Conservation (phyloP, 2,113 vertebrate genomes). For the Laterallus jamaicensis region DNA sequence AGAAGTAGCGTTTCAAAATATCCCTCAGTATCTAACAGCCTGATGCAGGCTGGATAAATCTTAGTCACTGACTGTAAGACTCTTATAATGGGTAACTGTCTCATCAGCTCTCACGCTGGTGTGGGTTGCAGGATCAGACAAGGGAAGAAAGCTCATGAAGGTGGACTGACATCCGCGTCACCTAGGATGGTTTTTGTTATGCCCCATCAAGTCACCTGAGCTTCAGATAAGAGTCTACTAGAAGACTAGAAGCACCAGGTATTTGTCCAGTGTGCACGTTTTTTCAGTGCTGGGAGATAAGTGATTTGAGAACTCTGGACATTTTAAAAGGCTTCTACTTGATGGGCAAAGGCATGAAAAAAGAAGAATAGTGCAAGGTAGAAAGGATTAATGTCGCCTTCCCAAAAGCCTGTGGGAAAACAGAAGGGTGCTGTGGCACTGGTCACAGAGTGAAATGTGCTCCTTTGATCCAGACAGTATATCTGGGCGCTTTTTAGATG, state of each 20-base stretch:
- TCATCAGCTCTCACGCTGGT: not conserved
- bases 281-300: not conserved
- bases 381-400: not conserved
- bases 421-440: not conserved
- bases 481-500: not conserved
- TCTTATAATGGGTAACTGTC: not conserved
- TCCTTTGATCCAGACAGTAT: not conserved
- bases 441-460: not conserved
- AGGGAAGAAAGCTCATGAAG: not conserved
- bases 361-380: not conserved
- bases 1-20: not conserved
- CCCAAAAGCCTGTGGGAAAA: not conserved
- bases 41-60: not conserved
- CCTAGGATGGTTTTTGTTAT: not conserved
- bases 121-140: not conserved
- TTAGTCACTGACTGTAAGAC: not conserved
- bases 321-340: not conserved
- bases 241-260: not conserved
- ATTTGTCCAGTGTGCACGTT: not conserved
- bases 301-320: not conserved
- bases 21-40: not conserved
- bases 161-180: not conserved
- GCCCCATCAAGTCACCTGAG: not conserved
- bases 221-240: not conserved
- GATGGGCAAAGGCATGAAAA: not conserved